Base-by-base conservation (phyloP, 2,113 vertebrate genomes). In the Bubalus kerabau region DNA sequence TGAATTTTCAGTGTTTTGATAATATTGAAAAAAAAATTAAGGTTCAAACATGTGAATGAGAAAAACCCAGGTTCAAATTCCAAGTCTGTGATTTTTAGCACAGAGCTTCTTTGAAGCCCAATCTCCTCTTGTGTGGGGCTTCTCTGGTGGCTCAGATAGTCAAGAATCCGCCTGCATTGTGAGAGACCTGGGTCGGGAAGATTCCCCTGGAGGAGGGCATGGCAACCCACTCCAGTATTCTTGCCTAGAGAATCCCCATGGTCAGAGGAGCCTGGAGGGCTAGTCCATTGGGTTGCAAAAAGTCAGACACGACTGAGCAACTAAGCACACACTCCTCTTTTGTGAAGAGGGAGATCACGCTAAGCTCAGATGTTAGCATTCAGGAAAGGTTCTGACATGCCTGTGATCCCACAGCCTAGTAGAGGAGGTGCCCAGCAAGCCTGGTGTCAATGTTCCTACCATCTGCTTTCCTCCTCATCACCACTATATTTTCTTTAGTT, bases 61-160 rank as follows among this genome's bases (percentile, higher is more conserved):
- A 91, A 91, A 95, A 91, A 56, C 48, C 12, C n/a, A 36, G 40
- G 82, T 62, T 95, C 82, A 87, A 50, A 96, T 87, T 76, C 26
- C 52, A 92, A 76, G 46, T 12, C 8, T 9, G 32, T 36, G 32
- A 64, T 78, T 50, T 84, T 87, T 60, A 83, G 23, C 48, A 71
- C 52, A 24, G 30, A 7, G n/a, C 14, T 87, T 76, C 46, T 87
- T 32, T 54, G 3, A 59, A 13, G 26, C 40, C 40, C 52, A 13
- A 3, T 24, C 28, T 74, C 87, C 52, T 71, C 64, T 36, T 67
- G 32, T 40, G n/a, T 21, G 67, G 67, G 67, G n/a, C 19, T 36
- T 23, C 67, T 19, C 19, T 23, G 19, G 10, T 23, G n/a, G n/a
- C 67, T 40, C n/a, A 40, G n/a, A 71, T 36, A 16, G 67, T 71